Base-by-base conservation (phyloP, 2,888 invertebrate genomes). In the Crematogaster levior region DNA sequence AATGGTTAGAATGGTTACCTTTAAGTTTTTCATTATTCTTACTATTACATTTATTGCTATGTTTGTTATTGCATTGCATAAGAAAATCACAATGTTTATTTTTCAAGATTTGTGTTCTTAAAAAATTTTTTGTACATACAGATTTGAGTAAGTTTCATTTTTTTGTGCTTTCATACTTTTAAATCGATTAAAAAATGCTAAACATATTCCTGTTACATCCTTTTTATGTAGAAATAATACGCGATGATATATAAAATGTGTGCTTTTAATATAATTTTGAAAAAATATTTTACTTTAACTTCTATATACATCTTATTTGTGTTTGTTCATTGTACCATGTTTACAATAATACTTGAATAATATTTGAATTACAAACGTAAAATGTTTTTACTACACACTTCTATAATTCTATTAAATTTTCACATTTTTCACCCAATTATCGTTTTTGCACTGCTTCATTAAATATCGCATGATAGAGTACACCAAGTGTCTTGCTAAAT, bases 361-460 rank as follows among this genome's bases (percentile, higher is more conserved):
- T 58, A 3, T 18, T 48, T 74, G 34, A 48, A 63, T 56, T 43
- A 53, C 27, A 21, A 70, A 43, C 21, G 21, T 21, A 60, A 60
- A 73, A 63, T 12, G 12, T 18, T 72, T 40, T 30, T 21, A 72
- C 12, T 21, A n/a, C n/a, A 18, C 30, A 18, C 18, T 56, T 72
- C 18, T 53, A 9, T 48, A 68, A 66, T 68, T 6, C 2, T n/a
- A 75, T 77, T 70, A 40, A 70, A 77, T 70, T 40, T 43, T 53
- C 10, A 1, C 15, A 6, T 51, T 15, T 70, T 43, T 30, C 12
- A 34, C 53, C 15, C 6, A n/a, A 77, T 77, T 72, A 77, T 70
- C 27, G 21, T 77, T 30, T 30, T 70, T 51, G 10, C 53, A 53
- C 70, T 70, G n/a, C 72, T 79, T 79, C 73, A 79, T 70, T 79